Percentiles rank a stretch among this genome's conserved stretches.
Evolutionary conservation across 2,113 vertebrate species (phyloP).

Genomic region (Benitochromis conjunctus): DNA sequence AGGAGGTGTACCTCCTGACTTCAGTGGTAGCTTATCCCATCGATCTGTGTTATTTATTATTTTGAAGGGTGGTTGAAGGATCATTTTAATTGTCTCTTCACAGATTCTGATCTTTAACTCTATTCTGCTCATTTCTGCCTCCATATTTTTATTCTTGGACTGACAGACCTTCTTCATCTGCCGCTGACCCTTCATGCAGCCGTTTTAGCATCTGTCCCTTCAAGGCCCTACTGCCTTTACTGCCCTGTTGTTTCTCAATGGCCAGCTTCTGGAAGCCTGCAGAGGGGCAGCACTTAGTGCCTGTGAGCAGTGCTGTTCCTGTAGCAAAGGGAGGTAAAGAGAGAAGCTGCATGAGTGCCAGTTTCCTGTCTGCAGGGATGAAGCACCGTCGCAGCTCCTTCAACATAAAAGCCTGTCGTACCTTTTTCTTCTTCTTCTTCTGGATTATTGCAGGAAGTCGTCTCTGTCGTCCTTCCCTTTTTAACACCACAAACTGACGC

Average conservation of each 20-base stretch:
- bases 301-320: background rate
- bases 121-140: background rate
- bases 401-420: background rate
- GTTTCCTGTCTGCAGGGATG: background rate
- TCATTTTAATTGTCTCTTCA: background rate
- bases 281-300: background rate
- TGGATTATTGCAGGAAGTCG: background rate
- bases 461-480: background rate
- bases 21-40: background rate
- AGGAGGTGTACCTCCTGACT: background rate
- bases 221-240: fast-evolving
- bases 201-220: background rate
- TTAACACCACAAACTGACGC: background rate
- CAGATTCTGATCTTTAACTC: background rate
- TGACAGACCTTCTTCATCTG: background rate
- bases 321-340: background rate
- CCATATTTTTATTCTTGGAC: background rate
- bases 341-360: background rate
- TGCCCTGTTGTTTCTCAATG: background rate
- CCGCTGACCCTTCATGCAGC: background rate
- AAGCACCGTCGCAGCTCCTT: fast-evolving
- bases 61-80: background rate
- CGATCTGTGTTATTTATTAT: background rate
- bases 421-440: background rate
- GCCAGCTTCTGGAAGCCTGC: background rate